A percentile compares a stretch with the other conserved stretches of the same genome.
Evolutionary conservation across 2,113 vertebrate genomes (phyloP).

Genomic region (Cryptoleucopteryx plumbea): DNA sequence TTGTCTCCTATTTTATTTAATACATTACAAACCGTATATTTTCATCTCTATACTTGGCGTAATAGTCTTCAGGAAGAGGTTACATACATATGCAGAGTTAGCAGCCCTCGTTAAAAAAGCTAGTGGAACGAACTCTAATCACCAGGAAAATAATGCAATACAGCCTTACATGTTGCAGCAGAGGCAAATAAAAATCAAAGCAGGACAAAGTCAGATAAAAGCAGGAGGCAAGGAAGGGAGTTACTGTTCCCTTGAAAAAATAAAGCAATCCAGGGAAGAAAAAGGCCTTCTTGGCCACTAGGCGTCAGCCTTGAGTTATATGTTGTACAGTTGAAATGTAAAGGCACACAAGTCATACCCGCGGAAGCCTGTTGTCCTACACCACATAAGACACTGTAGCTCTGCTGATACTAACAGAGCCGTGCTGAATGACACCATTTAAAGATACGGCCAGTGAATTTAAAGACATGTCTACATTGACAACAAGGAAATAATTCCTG

Average conservation of each 20-base stretch:
- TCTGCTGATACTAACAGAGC: too few species aligned
- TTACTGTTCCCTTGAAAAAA: not conserved
- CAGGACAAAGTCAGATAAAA: not conserved
- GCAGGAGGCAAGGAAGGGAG: not conserved
- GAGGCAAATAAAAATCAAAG: not conserved
- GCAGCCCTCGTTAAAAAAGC: not conserved
- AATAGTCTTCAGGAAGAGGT: too few species aligned
- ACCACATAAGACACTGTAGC: accelerated
- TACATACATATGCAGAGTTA: not conserved
- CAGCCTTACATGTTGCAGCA: not conserved
- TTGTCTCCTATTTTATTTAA: not conserved
- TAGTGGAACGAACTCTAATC: not conserved
- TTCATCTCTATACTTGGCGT: not conserved
- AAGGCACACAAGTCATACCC: accelerated
- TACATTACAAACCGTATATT: not conserved
- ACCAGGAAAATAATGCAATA: not conserved
- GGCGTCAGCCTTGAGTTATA: not conserved
- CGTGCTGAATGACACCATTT: accelerated
- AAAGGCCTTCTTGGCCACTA: not conserved
- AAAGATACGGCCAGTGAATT: not conserved
- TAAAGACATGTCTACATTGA: not conserved
- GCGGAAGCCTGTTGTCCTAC: accelerated
- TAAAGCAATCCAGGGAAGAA: not conserved
- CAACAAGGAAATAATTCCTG: not conserved
- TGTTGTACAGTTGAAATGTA: accelerated